Evolutionary conservation across 2,797 vertebrate species (phyloP).

Genomic region (Acrossocheilus wenchowensis): DNA sequence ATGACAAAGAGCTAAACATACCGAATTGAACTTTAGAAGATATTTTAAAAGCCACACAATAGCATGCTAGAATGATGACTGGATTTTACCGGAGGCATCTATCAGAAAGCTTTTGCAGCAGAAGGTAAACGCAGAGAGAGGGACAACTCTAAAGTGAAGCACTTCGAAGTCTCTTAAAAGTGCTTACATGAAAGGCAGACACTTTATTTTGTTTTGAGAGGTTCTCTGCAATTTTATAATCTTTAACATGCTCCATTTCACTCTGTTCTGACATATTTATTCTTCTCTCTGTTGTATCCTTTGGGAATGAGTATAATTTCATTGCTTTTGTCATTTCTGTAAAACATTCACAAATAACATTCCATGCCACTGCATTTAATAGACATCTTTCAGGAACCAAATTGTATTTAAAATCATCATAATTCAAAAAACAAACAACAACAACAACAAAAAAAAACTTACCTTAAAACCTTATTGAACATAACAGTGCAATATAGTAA

Average conservation of each 20-base stretch:
- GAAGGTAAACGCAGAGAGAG: slow-evolving; percentile 1
- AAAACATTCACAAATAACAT: slow-evolving; percentile 1
- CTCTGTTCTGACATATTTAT: background rate
- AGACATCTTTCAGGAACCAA: background rate
- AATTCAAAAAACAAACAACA: background rate
- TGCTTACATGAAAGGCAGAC: slow-evolving; percentile 13
- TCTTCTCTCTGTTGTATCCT: background rate
- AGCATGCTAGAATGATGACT: slow-evolving; percentile 33
- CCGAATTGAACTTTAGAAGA: background rate
- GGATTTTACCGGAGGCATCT: slow-evolving; percentile 8
- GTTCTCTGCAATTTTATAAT: slow-evolving; percentile 27
- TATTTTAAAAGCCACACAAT: background rate
- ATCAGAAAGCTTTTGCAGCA: background rate
- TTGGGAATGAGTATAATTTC: slow-evolving; percentile 11
- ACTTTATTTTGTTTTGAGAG: slow-evolving; percentile 44
- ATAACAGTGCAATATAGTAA: no score
- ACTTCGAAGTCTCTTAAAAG: slow-evolving; percentile 24
- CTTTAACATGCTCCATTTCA: slow-evolving; percentile 29
- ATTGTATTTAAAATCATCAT: background rate
- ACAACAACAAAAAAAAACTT: no score
- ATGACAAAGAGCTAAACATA: background rate
- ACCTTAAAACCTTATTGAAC: no score
- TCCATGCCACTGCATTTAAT: background rate
- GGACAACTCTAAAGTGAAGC: background rate
- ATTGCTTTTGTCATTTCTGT: background rate